Conservation (phyloP, 1,140 invertebrate species). For the Platorchestia sp. region DNA sequence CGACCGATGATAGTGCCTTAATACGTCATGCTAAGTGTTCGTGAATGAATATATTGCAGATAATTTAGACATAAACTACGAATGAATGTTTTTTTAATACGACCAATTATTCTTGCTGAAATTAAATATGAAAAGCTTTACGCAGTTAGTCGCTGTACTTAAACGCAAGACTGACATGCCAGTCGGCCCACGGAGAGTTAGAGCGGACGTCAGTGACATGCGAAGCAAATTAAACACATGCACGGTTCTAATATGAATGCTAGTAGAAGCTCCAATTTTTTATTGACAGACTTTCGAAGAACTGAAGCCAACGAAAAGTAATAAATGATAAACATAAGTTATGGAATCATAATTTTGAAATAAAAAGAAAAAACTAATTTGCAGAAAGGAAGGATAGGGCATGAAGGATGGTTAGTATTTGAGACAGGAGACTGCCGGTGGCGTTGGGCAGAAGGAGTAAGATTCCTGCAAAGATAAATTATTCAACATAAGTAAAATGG, state of each 20-base stretch:
- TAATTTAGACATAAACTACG: neutral
- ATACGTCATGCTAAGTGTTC: neutral
- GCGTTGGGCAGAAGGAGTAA: conserved; percentile 56
- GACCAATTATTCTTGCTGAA: neutral
- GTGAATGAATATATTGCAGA: neutral
- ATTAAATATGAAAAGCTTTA: neutral
- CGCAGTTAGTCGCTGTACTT: neutral
- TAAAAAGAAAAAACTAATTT: neutral
- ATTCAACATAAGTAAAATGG: neutral
- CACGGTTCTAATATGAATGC: neutral
- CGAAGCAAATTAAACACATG: neutral
- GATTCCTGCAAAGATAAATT: conserved; percentile 60
- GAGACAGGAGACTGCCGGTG: conserved; percentile 55
- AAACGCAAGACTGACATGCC: neutral
- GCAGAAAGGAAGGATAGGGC: neutral
- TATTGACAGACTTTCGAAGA: neutral
- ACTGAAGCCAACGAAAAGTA: neutral
- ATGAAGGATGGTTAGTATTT: conserved; percentile 21
- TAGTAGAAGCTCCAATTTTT: neutral
- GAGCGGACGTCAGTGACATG: neutral
- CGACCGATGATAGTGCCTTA: neutral
- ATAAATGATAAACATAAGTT: neutral
- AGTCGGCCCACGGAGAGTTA: neutral
- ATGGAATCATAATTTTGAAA: neutral
- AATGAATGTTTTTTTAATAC: neutral